Evolutionary conservation across 2,888 invertebrate genomes (phyloP).

Genomic region (Clivina fossor): DNA sequence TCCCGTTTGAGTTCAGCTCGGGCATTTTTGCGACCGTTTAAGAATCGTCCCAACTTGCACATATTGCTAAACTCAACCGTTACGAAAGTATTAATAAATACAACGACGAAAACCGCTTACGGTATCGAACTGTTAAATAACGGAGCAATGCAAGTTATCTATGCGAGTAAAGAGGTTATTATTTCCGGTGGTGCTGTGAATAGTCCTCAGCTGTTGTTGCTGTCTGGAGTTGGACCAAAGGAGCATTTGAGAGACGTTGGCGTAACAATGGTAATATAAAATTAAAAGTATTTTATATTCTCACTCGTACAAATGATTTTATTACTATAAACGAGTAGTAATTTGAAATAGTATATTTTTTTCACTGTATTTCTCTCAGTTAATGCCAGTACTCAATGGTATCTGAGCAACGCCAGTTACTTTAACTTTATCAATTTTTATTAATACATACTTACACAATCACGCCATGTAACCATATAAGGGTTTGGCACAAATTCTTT

Average conservation of each 20-base stretch:
- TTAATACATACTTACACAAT: too few relatives aligned
- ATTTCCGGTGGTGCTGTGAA: conserved; percentile 80
- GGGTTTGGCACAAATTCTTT: too few relatives aligned
- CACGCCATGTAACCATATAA: too few relatives aligned
- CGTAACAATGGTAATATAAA: too few relatives aligned
- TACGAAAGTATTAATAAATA: conserved; percentile 73
- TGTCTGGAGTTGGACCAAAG: conserved; percentile 85
- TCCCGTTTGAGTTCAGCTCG: conserved; percentile 80
- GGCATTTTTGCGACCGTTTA: conserved; percentile 80
- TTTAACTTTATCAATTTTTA: too few relatives aligned
- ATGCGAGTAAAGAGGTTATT: conserved; percentile 70
- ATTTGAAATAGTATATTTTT: too few relatives aligned
- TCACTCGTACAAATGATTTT: too few relatives aligned
- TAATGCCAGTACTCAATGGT: too few relatives aligned
- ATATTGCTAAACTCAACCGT: conserved; percentile 82
- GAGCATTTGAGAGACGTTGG: conserved; percentile 65
- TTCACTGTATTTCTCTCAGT: too few relatives aligned
- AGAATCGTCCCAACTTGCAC: conserved; percentile 75
- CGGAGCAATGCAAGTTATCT: conserved; percentile 60
- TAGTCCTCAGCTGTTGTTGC: conserved; percentile 87
- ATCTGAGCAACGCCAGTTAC: too few relatives aligned
- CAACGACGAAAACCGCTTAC: conserved; percentile 70
- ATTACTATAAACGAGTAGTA: too few relatives aligned
- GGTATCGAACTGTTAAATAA: conserved; percentile 73
- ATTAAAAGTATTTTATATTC: too few relatives aligned